Evolutionary conservation across 2,888 invertebrate species (phyloP).

Genomic region (Bombylius discolor): DNA sequence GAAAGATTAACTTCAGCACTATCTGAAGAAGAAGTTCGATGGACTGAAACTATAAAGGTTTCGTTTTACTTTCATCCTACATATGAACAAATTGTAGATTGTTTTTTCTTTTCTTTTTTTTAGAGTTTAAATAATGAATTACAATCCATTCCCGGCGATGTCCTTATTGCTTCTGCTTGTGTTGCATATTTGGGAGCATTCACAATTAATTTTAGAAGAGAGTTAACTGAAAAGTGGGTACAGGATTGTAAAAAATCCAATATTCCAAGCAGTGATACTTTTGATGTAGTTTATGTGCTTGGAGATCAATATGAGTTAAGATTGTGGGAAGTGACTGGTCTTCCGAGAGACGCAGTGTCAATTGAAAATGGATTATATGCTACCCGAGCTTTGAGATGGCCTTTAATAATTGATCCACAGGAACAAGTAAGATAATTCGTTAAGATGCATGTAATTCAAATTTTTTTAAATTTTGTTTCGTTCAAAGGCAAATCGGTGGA

Average conservation of each 20-base stretch:
- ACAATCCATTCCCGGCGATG: slow-evolving; percentile 69
- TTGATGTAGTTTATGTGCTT: slow-evolving; percentile 54
- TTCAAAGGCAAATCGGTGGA: slow-evolving; percentile 83
- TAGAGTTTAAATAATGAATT: slow-evolving; percentile 53
- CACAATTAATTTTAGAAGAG: slow-evolving; percentile 55
- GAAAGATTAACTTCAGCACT: slow-evolving; percentile 75
- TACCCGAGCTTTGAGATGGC: slow-evolving; percentile 69
- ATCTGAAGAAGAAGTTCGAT: slow-evolving; percentile 72
- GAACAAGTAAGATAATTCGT: slow-evolving; percentile 51
- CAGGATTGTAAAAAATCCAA: slow-evolving; percentile 46
- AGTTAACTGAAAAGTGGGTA: slow-evolving; percentile 57
- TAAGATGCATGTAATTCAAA: neutral
- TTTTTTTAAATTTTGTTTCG: slow-evolving; percentile 7
- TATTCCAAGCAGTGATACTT: slow-evolving; percentile 59
- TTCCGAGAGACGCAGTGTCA: slow-evolving; percentile 77
- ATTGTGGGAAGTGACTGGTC: slow-evolving; percentile 77
- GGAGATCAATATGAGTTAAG: slow-evolving; percentile 80
- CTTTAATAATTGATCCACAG: slow-evolving; percentile 89
- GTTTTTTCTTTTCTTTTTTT: slow-evolving; percentile 1
- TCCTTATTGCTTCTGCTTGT: slow-evolving; percentile 71
- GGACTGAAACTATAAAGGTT: slow-evolving; percentile 57
- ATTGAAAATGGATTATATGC: slow-evolving; percentile 89
- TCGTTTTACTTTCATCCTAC: neutral
- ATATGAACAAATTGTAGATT: neutral
- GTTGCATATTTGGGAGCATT: slow-evolving; percentile 89